Conservation (phyloP, 2,113 vertebrate species). For the Trogon surrucura region DNA sequence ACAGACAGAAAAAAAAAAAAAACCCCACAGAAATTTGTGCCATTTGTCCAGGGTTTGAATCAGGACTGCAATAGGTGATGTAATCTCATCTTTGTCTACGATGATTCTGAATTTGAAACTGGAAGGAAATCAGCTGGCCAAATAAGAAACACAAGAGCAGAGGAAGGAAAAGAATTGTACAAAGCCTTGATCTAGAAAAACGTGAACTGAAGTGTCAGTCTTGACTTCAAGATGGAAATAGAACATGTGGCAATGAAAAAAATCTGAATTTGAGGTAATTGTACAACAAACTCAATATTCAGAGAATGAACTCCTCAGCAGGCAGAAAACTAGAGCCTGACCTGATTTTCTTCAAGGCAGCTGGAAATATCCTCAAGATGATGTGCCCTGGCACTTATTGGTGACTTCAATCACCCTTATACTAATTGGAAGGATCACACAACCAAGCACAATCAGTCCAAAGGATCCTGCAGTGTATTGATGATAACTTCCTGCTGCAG, state of each 20-base stretch:
- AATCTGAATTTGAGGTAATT: neutral
- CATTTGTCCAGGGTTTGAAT: neutral
- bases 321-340: neutral
- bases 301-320: neutral
- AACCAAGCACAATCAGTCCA: no score
- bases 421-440: no score
- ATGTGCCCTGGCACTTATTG: no score
- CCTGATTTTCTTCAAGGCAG: neutral
- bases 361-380: no score
- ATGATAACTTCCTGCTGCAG: no score
- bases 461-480: no score
- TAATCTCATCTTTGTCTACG: neutral
- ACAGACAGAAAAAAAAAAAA: neutral
- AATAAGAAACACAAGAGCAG: neutral
- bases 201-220: neutral
- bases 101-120: neutral
- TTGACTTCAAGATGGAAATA: neutral
- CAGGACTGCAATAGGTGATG: neutral
- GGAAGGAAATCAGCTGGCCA: neutral
- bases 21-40: neutral
- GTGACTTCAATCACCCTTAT: no score
- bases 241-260: neutral
- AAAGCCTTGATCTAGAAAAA: neutral
- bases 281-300: neutral
- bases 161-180: neutral